A percentile compares a stretch with the other conserved stretches of the same genome.
Evolutionary conservation across 2,888 invertebrate genomes (phyloP).

Genomic region (Exephanes ischioxanthus): DNA sequence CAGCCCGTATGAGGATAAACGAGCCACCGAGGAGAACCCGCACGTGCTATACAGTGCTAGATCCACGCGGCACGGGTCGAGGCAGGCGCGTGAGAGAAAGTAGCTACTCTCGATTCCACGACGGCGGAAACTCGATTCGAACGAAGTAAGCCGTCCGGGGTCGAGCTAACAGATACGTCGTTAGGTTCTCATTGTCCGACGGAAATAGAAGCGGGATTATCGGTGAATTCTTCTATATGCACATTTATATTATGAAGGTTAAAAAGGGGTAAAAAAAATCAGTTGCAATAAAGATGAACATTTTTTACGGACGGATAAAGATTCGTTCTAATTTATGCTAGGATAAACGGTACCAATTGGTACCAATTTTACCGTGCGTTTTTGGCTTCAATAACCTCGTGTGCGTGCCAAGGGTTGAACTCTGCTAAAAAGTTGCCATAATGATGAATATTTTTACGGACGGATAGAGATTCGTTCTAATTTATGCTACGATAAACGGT

Average conservation of each 20-base stretch:
- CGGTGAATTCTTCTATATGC: background rate
- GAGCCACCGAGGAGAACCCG: conserved; percentile 34
- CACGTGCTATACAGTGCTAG: background rate
- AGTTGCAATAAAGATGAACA: no score
- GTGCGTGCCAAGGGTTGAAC: no score
- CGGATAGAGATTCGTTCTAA: background rate
- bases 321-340: conserved; percentile 2
- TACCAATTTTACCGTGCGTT: no score
- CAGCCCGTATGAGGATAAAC: conserved; percentile 57
- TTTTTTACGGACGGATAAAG: background rate
- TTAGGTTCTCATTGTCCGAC: conserved; percentile 3
- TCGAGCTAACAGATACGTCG: background rate
- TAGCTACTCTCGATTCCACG: conserved; percentile 9
- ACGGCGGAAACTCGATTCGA: conserved; percentile 8
- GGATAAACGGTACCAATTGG: background rate
- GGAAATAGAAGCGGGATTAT: background rate
- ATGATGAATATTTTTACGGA: no score
- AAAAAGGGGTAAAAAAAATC: background rate
- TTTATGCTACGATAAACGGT: background rate
- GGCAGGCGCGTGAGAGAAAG: background rate
- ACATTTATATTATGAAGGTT: background rate
- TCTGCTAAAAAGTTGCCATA: no score
- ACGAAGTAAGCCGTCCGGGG: background rate
- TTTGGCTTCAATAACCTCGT: no score
- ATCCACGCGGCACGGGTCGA: background rate